Percentiles rank a stretch among this genome's conserved stretches.
phyloP scores from a whole-genome alignment of 2,888 invertebrate genomes.

The Sipha maydis region DNA sequence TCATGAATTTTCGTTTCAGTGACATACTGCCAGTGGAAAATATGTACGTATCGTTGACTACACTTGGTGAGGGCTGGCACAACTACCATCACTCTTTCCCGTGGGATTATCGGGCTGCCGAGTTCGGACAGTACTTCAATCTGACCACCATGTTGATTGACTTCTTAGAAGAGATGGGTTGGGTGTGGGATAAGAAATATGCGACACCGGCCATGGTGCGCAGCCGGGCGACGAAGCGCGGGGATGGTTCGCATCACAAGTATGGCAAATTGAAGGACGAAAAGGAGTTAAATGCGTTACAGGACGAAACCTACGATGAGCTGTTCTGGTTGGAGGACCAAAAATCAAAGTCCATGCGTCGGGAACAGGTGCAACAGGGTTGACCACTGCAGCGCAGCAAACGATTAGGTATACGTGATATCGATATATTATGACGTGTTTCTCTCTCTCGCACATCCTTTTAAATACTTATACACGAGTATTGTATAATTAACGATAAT shows the following conservation, averaged over 20 bases:
- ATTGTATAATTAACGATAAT: too few species aligned
- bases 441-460: not conserved
- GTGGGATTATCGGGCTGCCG: constrained; percentile 71
- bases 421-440: not conserved
- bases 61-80: constrained; percentile 71
- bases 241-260: constrained; percentile 74
- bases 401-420: not conserved
- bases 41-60: constrained; percentile 68
- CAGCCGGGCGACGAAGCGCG: constrained; percentile 75
- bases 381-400: not conserved
- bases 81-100: constrained; percentile 73
- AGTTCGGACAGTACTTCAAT: constrained; percentile 70
- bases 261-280: constrained; percentile 64
- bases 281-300: constrained; percentile 67
- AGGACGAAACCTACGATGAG: constrained; percentile 49
- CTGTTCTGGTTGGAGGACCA: constrained; percentile 65
- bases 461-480: not conserved
- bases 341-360: not conserved
- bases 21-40: constrained; percentile 69
- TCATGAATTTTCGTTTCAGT: constrained; percentile 61
- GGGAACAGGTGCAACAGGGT: constrained; percentile 8
- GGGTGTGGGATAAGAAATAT: constrained; percentile 74
- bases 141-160: constrained; percentile 75
- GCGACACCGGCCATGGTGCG: constrained; percentile 74
- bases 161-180: constrained; percentile 72